These are phyloP conservation scores for Antrozous pallidus DNA, from an alignment of 2,797 vertebrate species.

Conservation along the genomic window DNA sequence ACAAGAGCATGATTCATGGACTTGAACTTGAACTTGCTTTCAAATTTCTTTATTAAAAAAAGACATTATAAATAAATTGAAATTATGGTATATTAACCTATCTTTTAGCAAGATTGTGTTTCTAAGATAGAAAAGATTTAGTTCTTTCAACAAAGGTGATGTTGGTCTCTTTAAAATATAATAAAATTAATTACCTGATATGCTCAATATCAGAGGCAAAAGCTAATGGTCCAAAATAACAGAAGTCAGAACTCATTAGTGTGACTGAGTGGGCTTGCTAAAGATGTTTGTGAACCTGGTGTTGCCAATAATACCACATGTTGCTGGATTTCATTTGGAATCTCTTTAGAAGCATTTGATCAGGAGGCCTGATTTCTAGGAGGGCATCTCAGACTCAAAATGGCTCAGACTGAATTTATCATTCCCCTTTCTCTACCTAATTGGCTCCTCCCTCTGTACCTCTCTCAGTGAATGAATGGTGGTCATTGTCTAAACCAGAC, in stretches of 20 bases:
- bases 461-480: background rate
- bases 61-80: slow-evolving; percentile 69
- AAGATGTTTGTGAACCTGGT: background rate
- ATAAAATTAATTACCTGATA: slow-evolving; percentile 27
- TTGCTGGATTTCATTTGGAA: background rate
- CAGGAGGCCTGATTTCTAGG: background rate
- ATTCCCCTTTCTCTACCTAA: too few relatives aligned
- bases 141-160: slow-evolving; percentile 42
- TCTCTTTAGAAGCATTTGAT: background rate
- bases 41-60: slow-evolving; percentile 65
- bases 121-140: slow-evolving; percentile 63
- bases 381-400: background rate
- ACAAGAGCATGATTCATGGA: slow-evolving; percentile 71
- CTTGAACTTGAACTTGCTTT: slow-evolving; percentile 67
- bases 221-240: background rate
- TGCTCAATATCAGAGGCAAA: background rate
- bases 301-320: background rate
- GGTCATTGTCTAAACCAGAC: background rate
- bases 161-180: slow-evolving; percentile 47
- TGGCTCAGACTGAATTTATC: background rate
- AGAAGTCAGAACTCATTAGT: background rate
- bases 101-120: slow-evolving; percentile 48
- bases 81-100: slow-evolving; percentile 60
- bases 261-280: background rate
- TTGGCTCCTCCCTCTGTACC: background rate